phyloP scores from a whole-genome alignment of 2,113 vertebrate species.

The Neotragus moschatus region DNA sequence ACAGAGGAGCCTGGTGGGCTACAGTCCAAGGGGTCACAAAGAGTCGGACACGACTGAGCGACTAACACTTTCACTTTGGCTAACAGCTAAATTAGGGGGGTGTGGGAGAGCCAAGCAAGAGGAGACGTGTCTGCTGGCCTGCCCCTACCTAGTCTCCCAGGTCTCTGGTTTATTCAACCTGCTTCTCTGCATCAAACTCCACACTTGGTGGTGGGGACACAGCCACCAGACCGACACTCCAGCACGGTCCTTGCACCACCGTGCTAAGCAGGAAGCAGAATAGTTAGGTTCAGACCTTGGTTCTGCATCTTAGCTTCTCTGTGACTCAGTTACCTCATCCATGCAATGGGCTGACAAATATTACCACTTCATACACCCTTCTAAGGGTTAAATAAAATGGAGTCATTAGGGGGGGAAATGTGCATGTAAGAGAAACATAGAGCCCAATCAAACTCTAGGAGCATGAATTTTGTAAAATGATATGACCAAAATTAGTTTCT shows the following conservation, averaged over 20 bases:
- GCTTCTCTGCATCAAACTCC: not conserved
- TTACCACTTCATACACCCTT: not conserved
- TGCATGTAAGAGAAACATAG: not conserved
- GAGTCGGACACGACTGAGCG: not conserved
- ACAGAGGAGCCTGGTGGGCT: not conserved
- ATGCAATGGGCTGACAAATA: not conserved
- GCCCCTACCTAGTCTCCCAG: no score
- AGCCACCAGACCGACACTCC: no score
- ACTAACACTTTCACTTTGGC: not conserved
- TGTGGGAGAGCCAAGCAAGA: not conserved
- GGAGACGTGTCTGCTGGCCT: fast-evolving
- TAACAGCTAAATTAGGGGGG: not conserved
- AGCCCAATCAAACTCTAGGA: not conserved
- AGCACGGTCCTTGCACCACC: not conserved
- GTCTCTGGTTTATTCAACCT: not conserved
- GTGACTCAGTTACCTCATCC: not conserved
- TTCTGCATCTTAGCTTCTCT: not conserved
- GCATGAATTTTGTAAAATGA: not conserved
- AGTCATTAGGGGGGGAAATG: not conserved
- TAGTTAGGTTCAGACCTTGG: not conserved
- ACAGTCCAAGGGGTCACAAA: not conserved
- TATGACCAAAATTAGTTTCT: not conserved
- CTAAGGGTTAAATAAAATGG: not conserved
- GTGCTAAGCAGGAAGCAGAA: not conserved
- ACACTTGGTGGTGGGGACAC: not conserved